These are phyloP conservation scores for Tylochromis polylepis DNA, from an alignment of 2,113 vertebrate genomes.

Conservation along the genomic window DNA sequence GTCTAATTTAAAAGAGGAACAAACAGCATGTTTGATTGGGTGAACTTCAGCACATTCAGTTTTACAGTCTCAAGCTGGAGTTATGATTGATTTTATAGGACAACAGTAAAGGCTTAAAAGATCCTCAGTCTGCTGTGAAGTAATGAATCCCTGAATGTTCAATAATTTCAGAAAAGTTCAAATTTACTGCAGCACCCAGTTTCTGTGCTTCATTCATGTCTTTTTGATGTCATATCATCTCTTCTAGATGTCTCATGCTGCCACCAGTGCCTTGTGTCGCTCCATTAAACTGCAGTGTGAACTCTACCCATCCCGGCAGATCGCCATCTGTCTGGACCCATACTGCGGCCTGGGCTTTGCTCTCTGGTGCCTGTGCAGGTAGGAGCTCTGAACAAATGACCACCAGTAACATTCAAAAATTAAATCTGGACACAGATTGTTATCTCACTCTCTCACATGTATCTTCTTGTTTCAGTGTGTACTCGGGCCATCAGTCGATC, in stretches of 20 bases:
- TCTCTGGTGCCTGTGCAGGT: slow-evolving; percentile 98
- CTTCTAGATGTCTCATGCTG: slow-evolving; percentile 90
- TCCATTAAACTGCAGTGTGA: slow-evolving; percentile 97
- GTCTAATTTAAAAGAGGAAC: not conserved
- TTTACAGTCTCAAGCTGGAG: not conserved
- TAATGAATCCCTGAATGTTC: not conserved
- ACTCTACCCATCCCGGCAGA: slow-evolving; percentile 93
- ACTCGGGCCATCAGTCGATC: slow-evolving; percentile 92
- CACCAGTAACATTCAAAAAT: not conserved
- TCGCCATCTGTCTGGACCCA: slow-evolving; percentile 94
- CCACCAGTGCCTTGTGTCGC: slow-evolving; percentile 95
- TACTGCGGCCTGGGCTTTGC: slow-evolving; percentile 97
- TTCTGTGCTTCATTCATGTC: not conserved
- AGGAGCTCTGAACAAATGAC: not conserved
- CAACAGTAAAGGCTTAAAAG: not conserved
- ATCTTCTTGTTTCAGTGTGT: slow-evolving; percentile 63
- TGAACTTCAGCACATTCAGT: not conserved
- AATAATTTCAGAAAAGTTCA: too few species aligned
- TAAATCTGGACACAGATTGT: not conserved
- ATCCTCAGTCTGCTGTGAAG: not conserved
- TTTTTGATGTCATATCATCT: not conserved
- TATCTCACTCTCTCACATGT: not conserved
- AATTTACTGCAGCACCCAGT: not conserved
- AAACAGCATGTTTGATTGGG: not conserved
- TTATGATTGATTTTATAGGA: not conserved